Conservation (phyloP, 2,113 vertebrate species). For the Rynchops niger region DNA sequence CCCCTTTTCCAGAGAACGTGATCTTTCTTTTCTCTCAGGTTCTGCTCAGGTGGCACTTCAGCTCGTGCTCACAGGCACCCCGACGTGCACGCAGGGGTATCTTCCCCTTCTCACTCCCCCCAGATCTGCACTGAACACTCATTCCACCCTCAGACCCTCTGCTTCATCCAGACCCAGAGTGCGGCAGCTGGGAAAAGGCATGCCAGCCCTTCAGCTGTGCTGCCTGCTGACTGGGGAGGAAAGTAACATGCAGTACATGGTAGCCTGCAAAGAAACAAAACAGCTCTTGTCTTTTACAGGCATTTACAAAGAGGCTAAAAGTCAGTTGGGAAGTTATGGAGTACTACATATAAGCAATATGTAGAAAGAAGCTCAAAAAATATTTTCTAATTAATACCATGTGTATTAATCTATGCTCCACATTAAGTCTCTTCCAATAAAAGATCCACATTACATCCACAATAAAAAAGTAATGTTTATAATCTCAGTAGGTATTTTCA, state of each 20-base stretch:
- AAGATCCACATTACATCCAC: background rate
- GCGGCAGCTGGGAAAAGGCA: rapidly evolving
- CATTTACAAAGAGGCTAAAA: background rate
- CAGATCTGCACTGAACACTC: background rate
- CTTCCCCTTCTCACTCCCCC: background rate
- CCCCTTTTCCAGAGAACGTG: too few species aligned
- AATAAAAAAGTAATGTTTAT: background rate
- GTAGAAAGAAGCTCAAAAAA: background rate
- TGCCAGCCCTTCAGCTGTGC: background rate
- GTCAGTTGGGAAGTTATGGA: background rate
- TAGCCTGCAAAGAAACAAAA: background rate
- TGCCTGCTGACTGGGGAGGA: background rate
- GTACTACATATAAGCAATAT: background rate
- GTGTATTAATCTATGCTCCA: background rate
- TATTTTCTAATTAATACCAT: background rate
- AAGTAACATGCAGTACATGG: background rate
- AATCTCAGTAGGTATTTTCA: background rate
- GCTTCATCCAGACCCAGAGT: background rate
- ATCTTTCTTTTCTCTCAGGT: too few species aligned
- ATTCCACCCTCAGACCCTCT: background rate
- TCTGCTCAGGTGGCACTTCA: background rate
- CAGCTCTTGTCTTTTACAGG: background rate
- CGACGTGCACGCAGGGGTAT: rapidly evolving
- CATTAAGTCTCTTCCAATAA: background rate
- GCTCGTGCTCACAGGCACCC: background rate